A percentile compares a stretch with the other conserved stretches of the same genome.
Evolutionary conservation across 2,888 invertebrate species (phyloP).

Genomic region (Diaprepes abbreviatus): DNA sequence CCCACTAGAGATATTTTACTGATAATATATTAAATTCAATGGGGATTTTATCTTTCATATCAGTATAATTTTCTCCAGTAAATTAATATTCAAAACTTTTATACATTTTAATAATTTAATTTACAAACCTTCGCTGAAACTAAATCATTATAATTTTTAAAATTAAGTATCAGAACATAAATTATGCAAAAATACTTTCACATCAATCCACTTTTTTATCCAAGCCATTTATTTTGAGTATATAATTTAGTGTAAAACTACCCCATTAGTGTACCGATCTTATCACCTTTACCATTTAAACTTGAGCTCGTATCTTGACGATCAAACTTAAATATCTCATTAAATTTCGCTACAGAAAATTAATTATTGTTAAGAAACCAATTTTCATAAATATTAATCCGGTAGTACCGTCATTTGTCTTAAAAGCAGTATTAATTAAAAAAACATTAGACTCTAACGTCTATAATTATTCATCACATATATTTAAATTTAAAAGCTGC

Average conservation of each 20-base stretch:
- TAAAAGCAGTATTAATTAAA: constrained; percentile 39
- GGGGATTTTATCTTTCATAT: no score
- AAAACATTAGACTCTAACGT: constrained; percentile 27
- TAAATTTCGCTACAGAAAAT: constrained; percentile 41
- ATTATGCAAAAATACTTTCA: constrained; percentile 21
- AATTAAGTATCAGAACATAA: constrained; percentile 1
- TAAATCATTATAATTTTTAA: constrained; percentile 8
- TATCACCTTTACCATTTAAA: constrained; percentile 31
- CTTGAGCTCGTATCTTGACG: constrained; percentile 29
- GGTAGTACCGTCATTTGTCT: constrained; percentile 33
- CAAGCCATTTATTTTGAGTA: neutral
- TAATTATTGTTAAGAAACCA: constrained; percentile 37
- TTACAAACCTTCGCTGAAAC: neutral
- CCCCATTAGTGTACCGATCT: constrained; percentile 30
- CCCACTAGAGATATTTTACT: no score
- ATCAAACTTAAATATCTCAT: constrained; percentile 41
- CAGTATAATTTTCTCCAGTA: no score
- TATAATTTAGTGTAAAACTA: constrained; percentile 33
- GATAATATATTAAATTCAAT: no score
- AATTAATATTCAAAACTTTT: no score
- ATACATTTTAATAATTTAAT: constrained; percentile 16
- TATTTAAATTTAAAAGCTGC: constrained; percentile 22
- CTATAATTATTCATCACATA: constrained; percentile 35
- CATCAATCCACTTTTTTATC: constrained; percentile 1
- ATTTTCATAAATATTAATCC: constrained; percentile 46